Conservation (phyloP, 1,140 invertebrate species). For the Rhopalosiphum maidis region DNA sequence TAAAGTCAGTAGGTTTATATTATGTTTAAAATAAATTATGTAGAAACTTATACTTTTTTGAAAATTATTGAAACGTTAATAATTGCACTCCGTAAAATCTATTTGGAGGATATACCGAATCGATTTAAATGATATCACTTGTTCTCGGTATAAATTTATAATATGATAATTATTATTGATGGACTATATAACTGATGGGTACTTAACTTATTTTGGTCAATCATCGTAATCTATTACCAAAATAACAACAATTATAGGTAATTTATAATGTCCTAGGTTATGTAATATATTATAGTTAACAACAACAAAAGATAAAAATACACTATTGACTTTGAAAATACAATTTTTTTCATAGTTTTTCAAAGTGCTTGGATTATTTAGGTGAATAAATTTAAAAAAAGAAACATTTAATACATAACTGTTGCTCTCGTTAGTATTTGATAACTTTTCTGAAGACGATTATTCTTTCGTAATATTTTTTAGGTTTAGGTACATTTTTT, state of each 20-base stretch:
- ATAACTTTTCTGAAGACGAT: background rate
- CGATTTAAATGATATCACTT: background rate
- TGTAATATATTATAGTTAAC: background rate
- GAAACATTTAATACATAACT: background rate
- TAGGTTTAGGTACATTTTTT: background rate
- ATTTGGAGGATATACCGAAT: background rate
- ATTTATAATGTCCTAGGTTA: background rate
- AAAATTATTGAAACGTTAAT: background rate
- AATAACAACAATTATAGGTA: background rate
- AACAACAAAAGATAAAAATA: background rate
- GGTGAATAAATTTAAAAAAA: too few species aligned
- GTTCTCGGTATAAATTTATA: background rate
- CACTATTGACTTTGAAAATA: background rate
- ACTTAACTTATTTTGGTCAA: background rate
- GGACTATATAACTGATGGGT: background rate
- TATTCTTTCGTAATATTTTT: background rate
- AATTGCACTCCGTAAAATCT: background rate
- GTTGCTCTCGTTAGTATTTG: background rate
- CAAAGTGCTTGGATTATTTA: background rate
- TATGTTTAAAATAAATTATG: background rate
- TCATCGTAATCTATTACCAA: background rate
- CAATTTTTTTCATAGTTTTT: slow-evolving; percentile 9
- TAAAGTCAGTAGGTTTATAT: too few species aligned
- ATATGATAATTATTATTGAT: background rate
- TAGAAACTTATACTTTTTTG: background rate